Percentiles rank a stretch among this genome's conserved stretches.
Conservation (phyloP, 2,797 vertebrate species). For the Poecilia wingei region DNA sequence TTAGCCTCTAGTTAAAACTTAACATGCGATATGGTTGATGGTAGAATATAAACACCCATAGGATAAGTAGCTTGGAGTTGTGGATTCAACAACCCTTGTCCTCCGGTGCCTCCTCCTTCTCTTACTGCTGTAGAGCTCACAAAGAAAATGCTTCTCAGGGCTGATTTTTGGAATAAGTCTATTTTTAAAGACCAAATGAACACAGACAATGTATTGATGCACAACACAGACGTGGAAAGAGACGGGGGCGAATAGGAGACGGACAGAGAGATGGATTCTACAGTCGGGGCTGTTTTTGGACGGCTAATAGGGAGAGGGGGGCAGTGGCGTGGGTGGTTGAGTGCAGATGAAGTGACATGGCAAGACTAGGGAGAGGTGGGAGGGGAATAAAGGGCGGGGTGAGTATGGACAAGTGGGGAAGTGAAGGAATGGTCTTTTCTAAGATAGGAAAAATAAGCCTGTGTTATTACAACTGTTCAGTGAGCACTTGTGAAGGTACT, state of each 20-base stretch:
- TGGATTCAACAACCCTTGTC: conserved; percentile 57
- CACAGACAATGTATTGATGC: conserved; percentile 80
- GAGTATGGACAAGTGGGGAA: conserved; percentile 40
- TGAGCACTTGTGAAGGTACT: conserved; percentile 51
- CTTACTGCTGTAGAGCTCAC: conserved; percentile 68
- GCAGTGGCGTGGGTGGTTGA: conserved; percentile 64
- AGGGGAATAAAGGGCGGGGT: neutral
- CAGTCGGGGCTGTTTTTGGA: conserved; percentile 79
- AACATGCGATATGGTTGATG: conserved; percentile 58
- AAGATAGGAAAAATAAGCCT: conserved; percentile 71
- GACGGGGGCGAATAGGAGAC: conserved; percentile 35
- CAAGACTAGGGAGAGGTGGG: conserved; percentile 42
- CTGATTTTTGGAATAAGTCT: conserved; percentile 77
- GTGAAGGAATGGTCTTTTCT: conserved; percentile 61
- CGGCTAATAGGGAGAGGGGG: conserved; percentile 59
- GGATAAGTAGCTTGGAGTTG: conserved; percentile 80
- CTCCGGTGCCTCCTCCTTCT: conserved; percentile 36
- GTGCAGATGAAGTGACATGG: conserved; percentile 62
- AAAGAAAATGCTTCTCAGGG: conserved; percentile 76
- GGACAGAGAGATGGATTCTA: conserved; percentile 70
- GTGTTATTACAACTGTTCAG: conserved; percentile 70
- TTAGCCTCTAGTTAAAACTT: conserved; percentile 58
- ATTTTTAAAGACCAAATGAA: conserved; percentile 82
- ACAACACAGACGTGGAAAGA: conserved; percentile 67
- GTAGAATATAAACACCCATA: conserved; percentile 73